Percentiles rank a stretch among this genome's conserved stretches.
Conservation (phyloP, 2,888 invertebrate species). For the Cheiracanthium punctorium region DNA sequence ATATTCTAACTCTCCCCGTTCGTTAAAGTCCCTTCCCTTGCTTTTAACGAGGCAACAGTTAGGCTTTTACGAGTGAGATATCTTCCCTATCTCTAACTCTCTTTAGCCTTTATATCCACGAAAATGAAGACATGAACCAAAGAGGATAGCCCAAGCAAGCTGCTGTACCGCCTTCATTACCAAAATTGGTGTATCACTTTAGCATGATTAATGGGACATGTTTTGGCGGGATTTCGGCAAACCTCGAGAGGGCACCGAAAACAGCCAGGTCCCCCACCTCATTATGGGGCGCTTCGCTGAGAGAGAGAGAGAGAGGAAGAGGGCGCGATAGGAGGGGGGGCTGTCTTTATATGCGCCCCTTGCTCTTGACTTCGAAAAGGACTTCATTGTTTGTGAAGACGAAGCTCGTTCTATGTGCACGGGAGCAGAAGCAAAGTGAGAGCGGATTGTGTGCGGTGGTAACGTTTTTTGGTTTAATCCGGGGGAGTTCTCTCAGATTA, state of each 20-base stretch:
- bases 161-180: slow-evolving; percentile 58
- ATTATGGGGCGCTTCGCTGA: slow-evolving; percentile 59
- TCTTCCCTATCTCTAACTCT: slow-evolving; percentile 6
- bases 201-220: slow-evolving; percentile 68
- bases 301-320: too few relatives aligned
- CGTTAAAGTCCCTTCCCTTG: slow-evolving; percentile 43
- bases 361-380: slow-evolving; percentile 54
- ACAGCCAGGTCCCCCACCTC: slow-evolving; percentile 48
- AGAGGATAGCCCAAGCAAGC: slow-evolving; percentile 22
- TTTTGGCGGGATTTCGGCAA: slow-evolving; percentile 66
- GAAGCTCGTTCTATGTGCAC: background rate
- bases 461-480: slow-evolving; percentile 8
- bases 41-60: slow-evolving; percentile 32
- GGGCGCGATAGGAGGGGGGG: too few relatives aligned
- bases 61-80: slow-evolving; percentile 47
- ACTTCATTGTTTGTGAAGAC: slow-evolving; percentile 50
- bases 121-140: slow-evolving; percentile 49
- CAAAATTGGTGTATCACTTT: slow-evolving; percentile 69
- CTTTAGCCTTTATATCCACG: slow-evolving; percentile 40
- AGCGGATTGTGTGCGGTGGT: slow-evolving; percentile 10
- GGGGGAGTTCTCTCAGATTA: slow-evolving; percentile 1
- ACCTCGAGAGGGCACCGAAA: slow-evolving; percentile 52
- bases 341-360: slow-evolving; percentile 47
- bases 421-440: slow-evolving; percentile 2
- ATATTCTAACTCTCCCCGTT: slow-evolving; percentile 10